These are phyloP conservation scores for Eilema caniola DNA, from an alignment of 2,888 invertebrate species.

Conservation along the genomic window DNA sequence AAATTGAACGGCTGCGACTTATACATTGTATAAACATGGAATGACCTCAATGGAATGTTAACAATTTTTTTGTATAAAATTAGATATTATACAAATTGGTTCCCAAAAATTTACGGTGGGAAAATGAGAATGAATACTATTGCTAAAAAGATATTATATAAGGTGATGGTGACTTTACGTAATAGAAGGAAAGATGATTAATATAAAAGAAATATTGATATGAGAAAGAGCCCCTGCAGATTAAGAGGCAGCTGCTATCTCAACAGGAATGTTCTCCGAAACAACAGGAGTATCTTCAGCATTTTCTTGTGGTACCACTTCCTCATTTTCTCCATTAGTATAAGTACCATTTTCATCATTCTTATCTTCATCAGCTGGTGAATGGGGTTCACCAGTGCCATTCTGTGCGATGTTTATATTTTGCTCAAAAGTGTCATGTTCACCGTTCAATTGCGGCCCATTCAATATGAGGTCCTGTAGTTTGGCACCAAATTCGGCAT, in stretches of 20 bases:
- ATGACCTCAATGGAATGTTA: slow-evolving; percentile 49
- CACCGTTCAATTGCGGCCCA: slow-evolving; percentile 72
- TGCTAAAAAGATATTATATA: not conserved
- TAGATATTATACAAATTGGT: slow-evolving; percentile 8
- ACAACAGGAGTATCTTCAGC: slow-evolving; percentile 46
- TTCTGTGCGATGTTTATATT: slow-evolving; percentile 69
- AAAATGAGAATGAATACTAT: slow-evolving; percentile 6
- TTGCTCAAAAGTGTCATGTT: slow-evolving; percentile 67
- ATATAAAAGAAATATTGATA: slow-evolving; percentile 23
- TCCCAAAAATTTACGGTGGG: not conserved
- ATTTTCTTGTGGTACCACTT: slow-evolving; percentile 38
- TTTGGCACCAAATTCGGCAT: slow-evolving; percentile 91
- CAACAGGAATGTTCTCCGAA: slow-evolving; percentile 70
- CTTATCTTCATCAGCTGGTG: slow-evolving; percentile 54
- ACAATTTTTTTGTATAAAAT: slow-evolving; percentile 8
- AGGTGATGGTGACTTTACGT: not conserved
- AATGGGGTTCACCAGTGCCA: slow-evolving; percentile 65
- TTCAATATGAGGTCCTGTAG: slow-evolving; percentile 83
- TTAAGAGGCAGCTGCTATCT: slow-evolving; percentile 81
- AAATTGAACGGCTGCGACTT: too few relatives aligned
- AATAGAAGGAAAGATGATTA: not conserved
- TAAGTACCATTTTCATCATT: slow-evolving; percentile 43
- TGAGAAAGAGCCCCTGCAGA: slow-evolving; percentile 24
- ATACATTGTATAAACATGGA: slow-evolving; percentile 29
- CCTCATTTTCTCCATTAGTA: slow-evolving; percentile 41